Evolutionary conservation across 2,113 vertebrate genomes (phyloP).

Genomic region (Laticauda laticaudata): DNA sequence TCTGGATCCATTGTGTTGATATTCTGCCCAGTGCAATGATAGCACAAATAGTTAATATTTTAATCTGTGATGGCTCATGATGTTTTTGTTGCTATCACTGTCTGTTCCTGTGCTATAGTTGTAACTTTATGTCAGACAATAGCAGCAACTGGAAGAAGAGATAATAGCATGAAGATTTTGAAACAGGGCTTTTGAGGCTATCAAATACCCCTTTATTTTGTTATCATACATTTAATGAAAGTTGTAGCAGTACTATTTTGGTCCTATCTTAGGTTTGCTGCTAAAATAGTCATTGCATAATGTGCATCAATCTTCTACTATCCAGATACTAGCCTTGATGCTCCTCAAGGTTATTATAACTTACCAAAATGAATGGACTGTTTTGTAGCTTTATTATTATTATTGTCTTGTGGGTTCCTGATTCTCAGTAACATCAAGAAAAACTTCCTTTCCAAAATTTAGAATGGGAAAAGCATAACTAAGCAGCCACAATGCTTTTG

Average conservation of each 20-base stretch:
- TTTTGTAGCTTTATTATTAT: neutral
- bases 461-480: neutral
- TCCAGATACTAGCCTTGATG: neutral
- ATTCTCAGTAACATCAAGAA: neutral
- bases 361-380: neutral
- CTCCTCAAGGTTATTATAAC: neutral
- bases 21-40: neutral
- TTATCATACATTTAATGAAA: neutral
- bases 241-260: neutral
- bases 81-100: neutral
- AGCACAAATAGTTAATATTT: neutral
- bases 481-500: neutral
- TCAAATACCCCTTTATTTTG: neutral
- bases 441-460: neutral
- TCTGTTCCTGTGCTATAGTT: neutral
- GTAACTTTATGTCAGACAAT: neutral
- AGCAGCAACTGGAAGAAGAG: neutral
- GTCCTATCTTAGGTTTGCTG: neutral
- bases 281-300: neutral
- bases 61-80: neutral
- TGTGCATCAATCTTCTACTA: neutral
- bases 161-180: neutral
- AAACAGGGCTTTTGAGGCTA: neutral
- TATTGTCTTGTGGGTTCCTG: neutral
- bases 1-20: neutral